Evolutionary conservation across 2,797 vertebrate genomes (phyloP), one percentile per base, ranked within the genome.

Genomic region (Hoplostethus mediterraneus): DNA sequence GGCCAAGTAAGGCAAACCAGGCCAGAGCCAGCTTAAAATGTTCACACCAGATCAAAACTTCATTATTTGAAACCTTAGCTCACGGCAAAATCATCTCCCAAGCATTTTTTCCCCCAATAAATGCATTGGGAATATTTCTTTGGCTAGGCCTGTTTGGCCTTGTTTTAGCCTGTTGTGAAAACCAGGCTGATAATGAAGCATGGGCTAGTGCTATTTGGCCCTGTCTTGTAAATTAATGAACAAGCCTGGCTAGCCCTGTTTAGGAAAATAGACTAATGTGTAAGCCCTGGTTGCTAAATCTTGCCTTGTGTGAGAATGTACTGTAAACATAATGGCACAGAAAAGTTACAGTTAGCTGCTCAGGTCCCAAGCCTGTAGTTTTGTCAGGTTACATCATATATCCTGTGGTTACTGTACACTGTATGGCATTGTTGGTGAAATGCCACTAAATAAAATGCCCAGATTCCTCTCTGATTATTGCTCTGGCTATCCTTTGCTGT

Each of bases 291-390:
- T 6, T 33, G 33, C 33, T 33, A 33, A 33, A 3, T 33, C n/a
- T 36, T 56, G 33, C 31, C 14, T 38, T 36, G 12, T 56, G 31
- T 56, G 54, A 28, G 16, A 57, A n/a, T 38, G 31, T n/a, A 17
- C 3, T 17, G 25, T 21, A 52, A 21, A 38, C 33, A 38, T 17
- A 57, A 36, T 31, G 30, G 6, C n/a, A 40, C 16, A 38, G n/a
- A 54, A 63, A 67, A 68, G 63, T 79, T 36, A 45, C 6, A 63
- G 75, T 70, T 1, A 76, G 48, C 30, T 12, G 9, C 17, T 40
- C 14, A n/a, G 5, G 28, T 45, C 67, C n/a, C 4, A 44, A 40
- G 21, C 11, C 0, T 70, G 25, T 69, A 44, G 21, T 21, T 21
- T 21, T 21, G 21, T 21, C 21, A 21, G 21, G 21, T 21, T 21